These are phyloP conservation scores for Sphaerodactylus townsendi DNA, from an alignment of 2,113 vertebrate species.

Conservation along the genomic window DNA sequence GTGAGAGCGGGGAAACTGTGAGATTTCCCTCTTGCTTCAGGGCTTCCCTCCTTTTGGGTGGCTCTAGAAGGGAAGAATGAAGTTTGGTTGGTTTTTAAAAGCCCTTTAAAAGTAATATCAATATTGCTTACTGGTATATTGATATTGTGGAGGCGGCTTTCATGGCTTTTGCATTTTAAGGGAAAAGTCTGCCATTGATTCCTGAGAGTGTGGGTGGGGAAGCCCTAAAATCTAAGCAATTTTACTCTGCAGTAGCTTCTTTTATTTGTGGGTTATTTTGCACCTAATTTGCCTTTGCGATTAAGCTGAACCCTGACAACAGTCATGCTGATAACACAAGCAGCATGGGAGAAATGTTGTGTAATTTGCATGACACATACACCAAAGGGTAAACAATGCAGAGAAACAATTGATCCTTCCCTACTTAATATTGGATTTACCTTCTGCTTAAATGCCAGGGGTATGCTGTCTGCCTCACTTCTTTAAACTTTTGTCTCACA, in stretches of 20 bases:
- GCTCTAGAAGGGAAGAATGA: too few species aligned
- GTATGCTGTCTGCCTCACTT: neutral
- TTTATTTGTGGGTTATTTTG: neutral
- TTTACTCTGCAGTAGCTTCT: neutral
- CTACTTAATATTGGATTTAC: neutral
- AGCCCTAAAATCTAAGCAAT: neutral
- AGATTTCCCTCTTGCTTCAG: too few species aligned
- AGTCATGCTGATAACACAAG: neutral
- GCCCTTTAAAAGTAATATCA: too few species aligned
- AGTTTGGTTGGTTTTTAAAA: too few species aligned
- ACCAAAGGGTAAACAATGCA: conserved; percentile 7
- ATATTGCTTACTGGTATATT: too few species aligned
- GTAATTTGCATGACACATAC: neutral
- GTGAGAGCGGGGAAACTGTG: too few species aligned
- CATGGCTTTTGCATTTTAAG: too few species aligned
- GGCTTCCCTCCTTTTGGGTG: too few species aligned
- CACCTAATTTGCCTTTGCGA: neutral
- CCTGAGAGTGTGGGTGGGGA: too few species aligned
- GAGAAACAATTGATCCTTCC: neutral
- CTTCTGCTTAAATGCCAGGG: neutral
- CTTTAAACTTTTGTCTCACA: neutral
- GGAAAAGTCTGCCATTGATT: too few species aligned
- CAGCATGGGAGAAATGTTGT: neutral
- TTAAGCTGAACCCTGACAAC: neutral
- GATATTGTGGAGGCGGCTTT: too few species aligned